A percentile compares a stretch with the other conserved stretches of the same genome.
These are phyloP conservation scores for Cyanoramphus novaezelandiae DNA, from an alignment of 2,113 vertebrate genomes.

Conservation along the genomic window DNA sequence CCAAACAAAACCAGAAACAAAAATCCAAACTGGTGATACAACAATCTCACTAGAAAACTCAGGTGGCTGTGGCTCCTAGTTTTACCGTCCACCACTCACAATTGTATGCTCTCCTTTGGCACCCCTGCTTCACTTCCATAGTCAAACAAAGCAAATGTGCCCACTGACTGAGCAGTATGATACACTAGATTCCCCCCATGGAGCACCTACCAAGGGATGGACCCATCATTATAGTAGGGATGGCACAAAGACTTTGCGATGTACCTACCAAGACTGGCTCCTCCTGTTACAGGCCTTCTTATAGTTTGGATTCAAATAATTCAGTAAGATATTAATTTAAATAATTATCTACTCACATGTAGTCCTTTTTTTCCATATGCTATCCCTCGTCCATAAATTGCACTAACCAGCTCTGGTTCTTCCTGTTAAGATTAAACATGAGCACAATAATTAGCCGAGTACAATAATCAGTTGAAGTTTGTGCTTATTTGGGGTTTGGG, in stretches of 20 bases:
- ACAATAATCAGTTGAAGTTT: background rate
- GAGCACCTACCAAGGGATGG: background rate
- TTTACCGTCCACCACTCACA: background rate
- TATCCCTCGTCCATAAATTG: constrained; percentile 95
- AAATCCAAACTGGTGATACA: background rate
- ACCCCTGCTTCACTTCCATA: background rate
- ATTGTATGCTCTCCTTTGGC: background rate
- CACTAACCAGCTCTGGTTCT: constrained; percentile 94
- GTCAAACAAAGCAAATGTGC: background rate
- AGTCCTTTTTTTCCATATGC: constrained; percentile 96
- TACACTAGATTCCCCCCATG: background rate
- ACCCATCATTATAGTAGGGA: background rate
- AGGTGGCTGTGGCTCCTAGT: background rate
- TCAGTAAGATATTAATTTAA: background rate
- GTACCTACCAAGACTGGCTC: background rate
- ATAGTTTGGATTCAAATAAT: background rate
- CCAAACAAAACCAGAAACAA: background rate
- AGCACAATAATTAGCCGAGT: background rate
- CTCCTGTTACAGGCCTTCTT: background rate
- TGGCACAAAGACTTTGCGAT: background rate
- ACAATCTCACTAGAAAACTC: background rate
- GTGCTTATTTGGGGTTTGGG: background rate
- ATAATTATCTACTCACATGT: constrained; percentile 81
- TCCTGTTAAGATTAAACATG: constrained; percentile 78
- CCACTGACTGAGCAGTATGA: background rate